phyloP scores from a whole-genome alignment of 2,888 invertebrate genomes.

The Tanytarsus gracilentus region DNA sequence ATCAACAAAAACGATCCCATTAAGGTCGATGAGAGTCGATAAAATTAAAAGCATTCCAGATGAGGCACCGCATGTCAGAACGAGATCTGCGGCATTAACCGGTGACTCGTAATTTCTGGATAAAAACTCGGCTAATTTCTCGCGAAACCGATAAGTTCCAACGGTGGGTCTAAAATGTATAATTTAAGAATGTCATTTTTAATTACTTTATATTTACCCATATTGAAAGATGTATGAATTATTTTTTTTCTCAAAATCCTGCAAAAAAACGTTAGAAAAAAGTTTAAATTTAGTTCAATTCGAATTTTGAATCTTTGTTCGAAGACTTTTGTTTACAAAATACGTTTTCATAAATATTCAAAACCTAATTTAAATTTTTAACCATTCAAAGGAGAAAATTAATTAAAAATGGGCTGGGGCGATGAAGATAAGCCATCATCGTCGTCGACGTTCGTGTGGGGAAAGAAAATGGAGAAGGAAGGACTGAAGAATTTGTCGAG shows the following conservation, averaged over 20 bases:
- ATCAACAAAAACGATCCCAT: conserved; percentile 52
- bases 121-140: conserved; percentile 45
- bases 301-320: neutral
- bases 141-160: conserved; percentile 45
- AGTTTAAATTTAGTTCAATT: too few species aligned
- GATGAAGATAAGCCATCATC: conserved; percentile 10
- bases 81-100: conserved; percentile 40
- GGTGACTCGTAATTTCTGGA: conserved; percentile 42
- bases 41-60: conserved; percentile 50
- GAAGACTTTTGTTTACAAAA: neutral
- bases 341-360: neutral
- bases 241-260: conserved; percentile 32
- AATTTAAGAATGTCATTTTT: too few species aligned
- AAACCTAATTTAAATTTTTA: neutral
- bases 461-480: conserved; percentile 89
- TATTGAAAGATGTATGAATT: conserved; percentile 47
- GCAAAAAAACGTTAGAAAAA: neutral
- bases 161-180: too few species aligned
- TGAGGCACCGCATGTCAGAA: conserved; percentile 53
- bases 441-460: conserved; percentile 91
- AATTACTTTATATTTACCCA: too few species aligned
- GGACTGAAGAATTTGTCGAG: conserved; percentile 69
- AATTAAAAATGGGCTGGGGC: conserved; percentile 25
- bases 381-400: neutral
- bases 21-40: conserved; percentile 47